A percentile compares a stretch with the other conserved stretches of the same genome.
Evolutionary conservation across 1,140 invertebrate genomes (phyloP).

Genomic region (Halesus radiatus): DNA sequence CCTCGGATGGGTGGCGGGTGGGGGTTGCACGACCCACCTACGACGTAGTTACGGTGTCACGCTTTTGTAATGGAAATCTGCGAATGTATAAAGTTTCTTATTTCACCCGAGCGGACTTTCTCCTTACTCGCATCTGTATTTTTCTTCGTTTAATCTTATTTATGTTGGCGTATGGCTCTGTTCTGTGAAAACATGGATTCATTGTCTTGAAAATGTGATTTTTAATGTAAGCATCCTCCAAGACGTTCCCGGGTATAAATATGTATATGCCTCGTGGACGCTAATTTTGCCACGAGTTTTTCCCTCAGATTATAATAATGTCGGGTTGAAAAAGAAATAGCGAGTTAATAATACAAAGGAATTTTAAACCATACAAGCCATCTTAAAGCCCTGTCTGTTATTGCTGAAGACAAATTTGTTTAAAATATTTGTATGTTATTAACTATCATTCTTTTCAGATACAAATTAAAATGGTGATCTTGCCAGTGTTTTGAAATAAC

Average conservation of each 20-base stretch:
- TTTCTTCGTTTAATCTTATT: conserved; percentile 59
- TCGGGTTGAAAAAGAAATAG: too few relatives aligned
- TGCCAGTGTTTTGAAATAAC: too few relatives aligned
- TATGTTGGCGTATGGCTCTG: conserved; percentile 56
- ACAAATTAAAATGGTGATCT: too few relatives aligned
- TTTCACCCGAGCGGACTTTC: conserved; percentile 54
- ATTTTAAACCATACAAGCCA: too few relatives aligned
- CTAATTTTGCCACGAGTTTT: background rate
- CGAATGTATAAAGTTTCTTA: conserved; percentile 57
- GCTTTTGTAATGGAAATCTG: conserved; percentile 59
- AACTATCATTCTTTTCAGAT: too few relatives aligned
- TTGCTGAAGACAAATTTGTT: too few relatives aligned
- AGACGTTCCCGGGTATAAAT: background rate
- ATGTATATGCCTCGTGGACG: background rate
- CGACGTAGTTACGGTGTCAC: conserved; percentile 57
- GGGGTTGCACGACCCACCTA: conserved; percentile 42
- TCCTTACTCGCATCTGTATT: conserved; percentile 54
- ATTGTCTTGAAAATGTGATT: conserved; percentile 43
- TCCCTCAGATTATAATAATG: background rate
- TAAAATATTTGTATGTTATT: too few relatives aligned
- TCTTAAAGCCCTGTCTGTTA: too few relatives aligned
- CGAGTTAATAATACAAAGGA: too few relatives aligned
- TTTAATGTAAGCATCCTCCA: conserved; percentile 35
- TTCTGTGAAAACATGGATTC: conserved; percentile 46
- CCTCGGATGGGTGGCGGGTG: too few relatives aligned